Base-by-base conservation (phyloP, 2,888 invertebrate species). In the Amiota communis region DNA sequence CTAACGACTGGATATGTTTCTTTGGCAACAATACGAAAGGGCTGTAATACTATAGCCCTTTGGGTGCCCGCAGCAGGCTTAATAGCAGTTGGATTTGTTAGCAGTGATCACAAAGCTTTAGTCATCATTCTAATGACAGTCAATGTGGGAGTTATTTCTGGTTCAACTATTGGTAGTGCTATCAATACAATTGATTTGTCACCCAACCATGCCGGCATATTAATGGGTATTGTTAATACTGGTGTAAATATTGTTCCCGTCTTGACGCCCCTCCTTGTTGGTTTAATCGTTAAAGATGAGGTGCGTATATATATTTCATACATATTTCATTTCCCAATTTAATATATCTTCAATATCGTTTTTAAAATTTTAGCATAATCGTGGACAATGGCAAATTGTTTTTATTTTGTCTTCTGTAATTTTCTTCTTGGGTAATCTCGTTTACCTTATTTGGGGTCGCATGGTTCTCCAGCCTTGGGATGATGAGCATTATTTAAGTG, bases 181-280 rank as follows among this genome's bases (percentile, higher is more conserved):
- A 91, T 93, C 0, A 94, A 93, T 81, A 93, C 93, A 72, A 93
- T 94, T 75, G 94, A 94, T 85, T 89, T 94, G 69, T 92, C 94
- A 0, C 93, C 94, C 0, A 93, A 93, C 78, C 93, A 92, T 84
- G 93, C 94, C 0, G 94, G 94, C 2, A 91, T 92, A 8, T 86
- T 94, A 15, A 93, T 94, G 93, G 94, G 94, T 0, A 91, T 94
- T 63, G 92, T 93, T 0, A 94, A 94, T 83, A 92, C 92, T 0
- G 87, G 91, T 0, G 92, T 93, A 0, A 93, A 92, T 82, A 84
- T 93, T 11, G 91, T 92, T 72, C 92, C 93, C 1, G 91, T 94
- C 67, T 75, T 93, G 0, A 93, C 93, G 0, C 94, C 94, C 0
- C 82, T 93, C 0, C 80, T 92, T 9, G 92, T 92, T 0, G 92